Evolutionary conservation across 1,140 invertebrate species (phyloP).

Genomic region (Cydia splendana): DNA sequence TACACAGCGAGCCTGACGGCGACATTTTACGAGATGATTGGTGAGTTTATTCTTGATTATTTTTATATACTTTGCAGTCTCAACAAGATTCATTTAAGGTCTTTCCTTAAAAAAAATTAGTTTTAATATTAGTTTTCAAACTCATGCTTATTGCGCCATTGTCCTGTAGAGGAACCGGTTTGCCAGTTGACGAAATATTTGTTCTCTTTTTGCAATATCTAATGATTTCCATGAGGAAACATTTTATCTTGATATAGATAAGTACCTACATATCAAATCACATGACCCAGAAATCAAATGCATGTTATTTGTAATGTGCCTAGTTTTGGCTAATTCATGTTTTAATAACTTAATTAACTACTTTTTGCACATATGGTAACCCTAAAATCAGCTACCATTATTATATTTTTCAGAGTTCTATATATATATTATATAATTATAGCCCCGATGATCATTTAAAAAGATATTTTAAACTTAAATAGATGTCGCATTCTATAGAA

Average conservation of each 20-base stretch:
- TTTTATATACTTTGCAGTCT: conserved; percentile 7
- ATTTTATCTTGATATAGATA: neutral
- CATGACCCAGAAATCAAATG: neutral
- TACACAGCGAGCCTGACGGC: conserved; percentile 62
- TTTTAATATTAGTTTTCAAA: neutral
- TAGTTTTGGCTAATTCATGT: too few relatives aligned
- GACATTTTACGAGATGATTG: conserved; percentile 66
- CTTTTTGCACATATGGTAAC: too few relatives aligned
- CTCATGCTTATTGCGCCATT: conserved; percentile 4
- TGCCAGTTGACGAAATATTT: conserved; percentile 4
- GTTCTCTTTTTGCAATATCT: neutral
- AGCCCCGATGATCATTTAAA: too few relatives aligned
- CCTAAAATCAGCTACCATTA: too few relatives aligned
- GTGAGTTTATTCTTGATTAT: conserved; percentile 50
- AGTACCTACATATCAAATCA: neutral
- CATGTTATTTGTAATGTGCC: neutral
- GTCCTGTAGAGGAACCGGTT: neutral
- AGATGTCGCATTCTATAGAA: too few relatives aligned
- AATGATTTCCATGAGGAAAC: neutral
- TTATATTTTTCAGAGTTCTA: too few relatives aligned
- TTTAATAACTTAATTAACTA: too few relatives aligned
- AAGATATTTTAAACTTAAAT: too few relatives aligned
- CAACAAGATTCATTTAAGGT: neutral
- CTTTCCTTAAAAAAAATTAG: neutral
- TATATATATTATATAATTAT: too few relatives aligned